Conservation (phyloP, 2,888 invertebrate genomes). For the Argyresthia albistria region DNA sequence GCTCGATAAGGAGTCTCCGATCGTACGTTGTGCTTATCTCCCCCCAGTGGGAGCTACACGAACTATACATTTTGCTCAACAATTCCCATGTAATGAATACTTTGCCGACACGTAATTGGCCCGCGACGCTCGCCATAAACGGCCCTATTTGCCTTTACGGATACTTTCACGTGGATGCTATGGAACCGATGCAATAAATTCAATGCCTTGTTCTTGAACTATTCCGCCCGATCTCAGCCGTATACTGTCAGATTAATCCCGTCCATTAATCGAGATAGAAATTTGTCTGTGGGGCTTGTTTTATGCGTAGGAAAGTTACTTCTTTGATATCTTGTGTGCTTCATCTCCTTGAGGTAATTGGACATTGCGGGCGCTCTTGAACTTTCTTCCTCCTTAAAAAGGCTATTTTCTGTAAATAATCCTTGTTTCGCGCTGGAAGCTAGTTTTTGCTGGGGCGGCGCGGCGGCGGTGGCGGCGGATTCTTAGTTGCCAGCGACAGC, state of each 20-base stretch:
- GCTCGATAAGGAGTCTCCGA: conserved; percentile 45
- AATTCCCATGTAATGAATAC: conserved; percentile 53
- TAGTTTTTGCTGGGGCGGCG: background rate
- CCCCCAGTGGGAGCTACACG: conserved; percentile 25
- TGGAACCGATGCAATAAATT: conserved; percentile 15
- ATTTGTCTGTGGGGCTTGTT: background rate
- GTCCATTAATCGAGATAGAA: conserved; percentile 2
- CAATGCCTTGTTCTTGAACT: conserved; percentile 17
- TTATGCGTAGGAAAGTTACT: background rate
- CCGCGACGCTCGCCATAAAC: conserved; percentile 30
- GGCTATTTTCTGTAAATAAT: background rate
- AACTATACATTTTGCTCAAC: conserved; percentile 40
- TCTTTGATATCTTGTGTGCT: background rate
- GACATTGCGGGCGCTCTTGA: background rate
- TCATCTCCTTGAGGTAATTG: background rate
- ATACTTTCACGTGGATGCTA: conserved; percentile 19
- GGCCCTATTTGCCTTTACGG: conserved; percentile 25
- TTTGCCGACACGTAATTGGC: conserved; percentile 46
- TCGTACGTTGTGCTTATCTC: conserved; percentile 54
- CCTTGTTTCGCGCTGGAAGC: conserved; percentile 5
- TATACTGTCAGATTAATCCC: background rate
- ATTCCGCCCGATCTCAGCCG: background rate
- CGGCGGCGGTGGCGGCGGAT: too few species aligned
- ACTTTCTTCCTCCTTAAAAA: conserved; percentile 3
- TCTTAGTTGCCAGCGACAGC: background rate